Percentiles rank a stretch among this genome's conserved stretches.
These are phyloP conservation scores for Peribatodes rhomboidaria DNA, from an alignment of 2,888 invertebrate genomes.

Conservation along the genomic window DNA sequence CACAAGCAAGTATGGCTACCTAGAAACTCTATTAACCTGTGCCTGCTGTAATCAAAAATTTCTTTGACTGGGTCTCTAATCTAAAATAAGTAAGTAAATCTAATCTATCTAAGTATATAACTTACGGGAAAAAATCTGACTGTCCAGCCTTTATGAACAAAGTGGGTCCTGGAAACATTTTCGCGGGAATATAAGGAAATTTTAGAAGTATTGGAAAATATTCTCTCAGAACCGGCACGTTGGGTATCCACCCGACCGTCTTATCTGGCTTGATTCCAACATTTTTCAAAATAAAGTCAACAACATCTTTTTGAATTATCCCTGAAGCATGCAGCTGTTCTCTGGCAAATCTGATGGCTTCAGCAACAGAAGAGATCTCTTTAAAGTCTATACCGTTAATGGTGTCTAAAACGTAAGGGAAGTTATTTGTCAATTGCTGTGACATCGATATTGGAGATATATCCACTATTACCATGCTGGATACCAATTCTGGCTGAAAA, in stretches of 20 bases:
- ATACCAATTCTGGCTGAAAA: constrained; percentile 86
- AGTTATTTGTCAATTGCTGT: constrained; percentile 48
- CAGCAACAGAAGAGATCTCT: background rate
- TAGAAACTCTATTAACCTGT: no score
- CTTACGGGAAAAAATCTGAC: constrained; percentile 69
- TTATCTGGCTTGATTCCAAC: constrained; percentile 43
- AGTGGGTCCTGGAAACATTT: constrained; percentile 59
- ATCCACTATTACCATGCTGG: constrained; percentile 90
- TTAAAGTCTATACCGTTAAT: constrained; percentile 8
- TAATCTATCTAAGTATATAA: no score
- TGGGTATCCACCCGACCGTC: constrained; percentile 63
- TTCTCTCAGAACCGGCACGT: constrained; percentile 56
- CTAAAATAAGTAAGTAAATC: no score
- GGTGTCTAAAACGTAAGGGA: constrained; percentile 10
- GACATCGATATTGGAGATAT: constrained; percentile 90
- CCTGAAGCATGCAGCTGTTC: constrained; percentile 4
- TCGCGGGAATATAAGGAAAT: constrained; percentile 61
- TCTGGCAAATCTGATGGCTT: constrained; percentile 13
- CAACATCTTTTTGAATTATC: background rate
- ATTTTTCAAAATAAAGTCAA: constrained; percentile 18
- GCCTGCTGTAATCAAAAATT: background rate
- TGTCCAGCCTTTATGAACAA: constrained; percentile 67
- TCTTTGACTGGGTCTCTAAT: background rate
- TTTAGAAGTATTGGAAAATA: constrained; percentile 55
- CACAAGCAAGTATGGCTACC: no score